Conservation (phyloP, 2,888 invertebrate genomes). For the Abscondita cerata region DNA sequence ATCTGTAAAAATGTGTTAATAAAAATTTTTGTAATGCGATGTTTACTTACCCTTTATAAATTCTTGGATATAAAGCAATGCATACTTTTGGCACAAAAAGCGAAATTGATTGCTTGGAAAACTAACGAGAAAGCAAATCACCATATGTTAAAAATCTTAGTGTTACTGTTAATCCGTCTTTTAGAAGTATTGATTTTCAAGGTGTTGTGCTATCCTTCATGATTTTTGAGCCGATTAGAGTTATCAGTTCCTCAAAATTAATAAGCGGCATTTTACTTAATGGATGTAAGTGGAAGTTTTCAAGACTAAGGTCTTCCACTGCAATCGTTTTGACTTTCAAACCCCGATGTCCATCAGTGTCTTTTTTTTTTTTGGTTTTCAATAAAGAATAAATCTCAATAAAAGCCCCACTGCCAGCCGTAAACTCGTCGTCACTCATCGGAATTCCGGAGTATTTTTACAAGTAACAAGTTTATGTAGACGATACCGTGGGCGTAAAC, state of each 20-base stretch:
- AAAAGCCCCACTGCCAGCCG: not conserved
- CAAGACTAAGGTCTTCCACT: not conserved
- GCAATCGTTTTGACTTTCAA: not conserved
- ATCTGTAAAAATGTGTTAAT: not conserved
- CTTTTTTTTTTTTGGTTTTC: not conserved
- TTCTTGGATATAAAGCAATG: not conserved
- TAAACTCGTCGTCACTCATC: not conserved
- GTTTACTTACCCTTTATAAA: not conserved
- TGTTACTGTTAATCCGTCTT: not conserved
- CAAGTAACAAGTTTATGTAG: no score
- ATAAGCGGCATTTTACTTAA: not conserved
- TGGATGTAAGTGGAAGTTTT: not conserved
- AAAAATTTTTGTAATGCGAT: not conserved
- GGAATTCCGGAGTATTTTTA: no score
- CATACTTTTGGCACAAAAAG: conserved; percentile 1
- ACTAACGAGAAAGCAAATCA: not conserved
- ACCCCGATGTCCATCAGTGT: not conserved
- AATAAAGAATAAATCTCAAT: not conserved
- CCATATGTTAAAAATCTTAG: not conserved
- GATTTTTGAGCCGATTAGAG: not conserved
- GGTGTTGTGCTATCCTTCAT: not conserved
- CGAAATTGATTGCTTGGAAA: not conserved
- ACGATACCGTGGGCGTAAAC: no score
- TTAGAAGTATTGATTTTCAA: not conserved
- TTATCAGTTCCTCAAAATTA: not conserved